Base-by-base conservation (phyloP, 2,113 vertebrate genomes). In the Leptobrachium ailaonicum region DNA sequence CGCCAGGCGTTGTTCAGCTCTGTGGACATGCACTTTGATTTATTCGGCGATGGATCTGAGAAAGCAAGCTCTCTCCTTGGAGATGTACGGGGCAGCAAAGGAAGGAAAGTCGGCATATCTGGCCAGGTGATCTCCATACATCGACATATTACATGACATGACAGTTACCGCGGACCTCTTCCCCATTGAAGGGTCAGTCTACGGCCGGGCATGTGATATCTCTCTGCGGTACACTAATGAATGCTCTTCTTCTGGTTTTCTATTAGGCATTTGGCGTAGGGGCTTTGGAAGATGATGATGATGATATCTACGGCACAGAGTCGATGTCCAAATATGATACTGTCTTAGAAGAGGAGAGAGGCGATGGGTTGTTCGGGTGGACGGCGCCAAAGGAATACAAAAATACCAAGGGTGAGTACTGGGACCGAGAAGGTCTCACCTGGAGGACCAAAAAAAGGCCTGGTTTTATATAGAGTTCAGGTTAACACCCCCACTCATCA, bases 331-430 rank as follows among this genome's bases (percentile, higher is more conserved):
- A 93, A 68, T 99, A 99, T 0, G 97, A 99, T 84, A 92, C 83
- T 0, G 82, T 93, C 60, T 81, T 99, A 72, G 93, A 93, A 80
- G 96, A 97, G 82, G 98, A 99, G 82, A 94, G 95, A 3, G 97
- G 95, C 56, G 97, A 99, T 62, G 93, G 95, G 0, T 90, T 99
- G 4, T 99, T 93, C 64, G 98, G 98, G 47, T 99, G 98, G 98
- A 99, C 98, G 0, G 98, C 97, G 0, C 98, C 98, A 0, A 92
- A 90, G 74, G 93, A 95, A 50, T 95, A 96, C 85, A 91, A 80
- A 66, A 88, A 71, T 44, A 92, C 88, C 75, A 95, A 88, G 90
- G 86, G 92, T 92, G 88, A 86, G 56, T 60, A 12, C 56, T 12
- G 10, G 56, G 1, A 60, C 1, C 6, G 50, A 11, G 6, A 54